Evolutionary conservation across 1,140 invertebrate species (phyloP), one percentile per base, ranked within the genome.

Genomic region (Drosophila sechellia): DNA sequence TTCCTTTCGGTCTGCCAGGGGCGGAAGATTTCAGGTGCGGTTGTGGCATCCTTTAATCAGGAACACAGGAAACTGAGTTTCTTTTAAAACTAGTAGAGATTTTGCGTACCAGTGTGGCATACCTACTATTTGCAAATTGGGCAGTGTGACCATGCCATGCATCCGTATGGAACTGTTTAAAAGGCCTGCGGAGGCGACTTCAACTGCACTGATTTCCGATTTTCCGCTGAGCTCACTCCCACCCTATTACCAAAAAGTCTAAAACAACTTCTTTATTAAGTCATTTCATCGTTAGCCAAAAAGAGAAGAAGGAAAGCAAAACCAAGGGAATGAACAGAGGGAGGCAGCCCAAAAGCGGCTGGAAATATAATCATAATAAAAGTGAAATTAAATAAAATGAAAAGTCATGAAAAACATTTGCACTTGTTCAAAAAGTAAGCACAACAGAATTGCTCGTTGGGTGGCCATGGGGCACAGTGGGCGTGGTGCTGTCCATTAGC

Each of bases 351-450:
- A 31, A 59, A 78, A 70, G 48, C 73, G 59, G 78, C 42, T 75
- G 79, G 53, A 87, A 87, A 87, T 87, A 89, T 74, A 89, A 87
- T 87, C 79, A 83, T 89, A 89, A 87, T 87, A 87, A 87, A 89
- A 89, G 57, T 66, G 79, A 87, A 87, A 87, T 87, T 87, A 83
- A 87, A 87, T 87, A 83, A 84, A 87, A 87, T 84, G 66, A 79
- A 87, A 86, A 81, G 79, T 77, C 77, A 84, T 84, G 75, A 76
- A 86, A 87, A 77, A 53, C 83, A 87, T 87, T 87, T 79, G 71
- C 79, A 80, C 84, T 89, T 90, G 84, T 90, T 89, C 65, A 83
- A 79, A 79, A 87, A 79, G 76, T 83, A 66, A 81, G 64, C 66
- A 77, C 60, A 77, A 63, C 65, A 63, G 57, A 81, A 75, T 66